Conservation (phyloP, 2,113 vertebrate species). For the Dendrocopos noguchii region DNA sequence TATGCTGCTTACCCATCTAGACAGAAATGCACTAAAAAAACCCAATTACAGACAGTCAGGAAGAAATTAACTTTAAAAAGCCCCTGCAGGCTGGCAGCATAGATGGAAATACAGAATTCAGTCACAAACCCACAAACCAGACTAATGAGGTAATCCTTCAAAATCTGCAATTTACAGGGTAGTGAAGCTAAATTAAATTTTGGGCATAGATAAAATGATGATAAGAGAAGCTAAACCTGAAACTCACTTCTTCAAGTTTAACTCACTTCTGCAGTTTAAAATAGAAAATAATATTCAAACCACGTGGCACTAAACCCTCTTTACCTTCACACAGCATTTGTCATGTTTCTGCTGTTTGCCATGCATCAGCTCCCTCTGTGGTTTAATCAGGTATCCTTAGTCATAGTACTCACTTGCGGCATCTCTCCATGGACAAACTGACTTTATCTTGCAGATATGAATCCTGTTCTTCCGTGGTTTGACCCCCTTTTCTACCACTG, state of each 20-base stretch:
- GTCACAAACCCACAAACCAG: background rate
- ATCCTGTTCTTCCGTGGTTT: background rate
- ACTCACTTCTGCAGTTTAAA: background rate
- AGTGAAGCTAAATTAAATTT: background rate
- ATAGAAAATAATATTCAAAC: background rate
- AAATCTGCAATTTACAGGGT: background rate
- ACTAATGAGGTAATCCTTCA: conserved; percentile 5
- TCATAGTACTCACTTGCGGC: background rate
- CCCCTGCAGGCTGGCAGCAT: background rate
- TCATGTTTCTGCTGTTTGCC: background rate
- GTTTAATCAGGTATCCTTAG: background rate
- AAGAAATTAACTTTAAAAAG: background rate
- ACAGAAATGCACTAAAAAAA: background rate
- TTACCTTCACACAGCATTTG: background rate
- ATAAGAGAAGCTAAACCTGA: background rate
- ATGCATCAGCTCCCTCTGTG: background rate
- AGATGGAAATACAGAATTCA: background rate
- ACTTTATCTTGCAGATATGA: background rate
- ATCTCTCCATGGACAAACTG: background rate
- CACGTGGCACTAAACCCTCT: background rate
- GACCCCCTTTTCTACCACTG: background rate
- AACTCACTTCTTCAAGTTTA: background rate
- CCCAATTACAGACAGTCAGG: background rate
- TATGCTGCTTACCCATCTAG: background rate
- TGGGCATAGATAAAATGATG: background rate